These are phyloP conservation scores for Stichopus chloronotus DNA, from an alignment of 35 echinoderm and acorn worm species.

Conservation along the genomic window DNA sequence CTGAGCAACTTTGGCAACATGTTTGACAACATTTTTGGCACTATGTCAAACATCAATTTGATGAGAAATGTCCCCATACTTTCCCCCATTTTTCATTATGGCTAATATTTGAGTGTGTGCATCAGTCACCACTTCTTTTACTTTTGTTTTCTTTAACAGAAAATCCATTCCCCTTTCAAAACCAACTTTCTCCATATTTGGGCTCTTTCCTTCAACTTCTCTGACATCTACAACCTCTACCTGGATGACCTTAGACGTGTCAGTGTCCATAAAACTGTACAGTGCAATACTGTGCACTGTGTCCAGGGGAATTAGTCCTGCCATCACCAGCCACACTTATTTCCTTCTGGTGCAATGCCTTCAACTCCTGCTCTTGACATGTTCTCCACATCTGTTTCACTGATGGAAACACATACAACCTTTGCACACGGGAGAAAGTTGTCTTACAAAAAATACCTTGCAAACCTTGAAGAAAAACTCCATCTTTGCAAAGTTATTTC, in stretches of 20 bases:
- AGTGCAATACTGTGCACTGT: conserved; percentile 56
- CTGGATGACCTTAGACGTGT: conserved; percentile 47
- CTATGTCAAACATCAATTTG: conserved; percentile 70
- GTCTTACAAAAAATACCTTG: no score
- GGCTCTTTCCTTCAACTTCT: conserved; percentile 40
- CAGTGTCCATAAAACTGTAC: conserved; percentile 22
- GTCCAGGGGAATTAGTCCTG: conserved; percentile 51
- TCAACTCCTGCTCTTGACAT: no score
- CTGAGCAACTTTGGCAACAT: conserved; percentile 34
- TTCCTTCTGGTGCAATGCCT: not conserved
- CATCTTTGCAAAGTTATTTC: not conserved
- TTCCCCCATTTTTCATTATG: conserved; percentile 28
- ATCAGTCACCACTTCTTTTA: no score
- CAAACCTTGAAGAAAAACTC: no score
- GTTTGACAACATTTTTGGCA: conserved; percentile 44
- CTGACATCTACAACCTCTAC: no score
- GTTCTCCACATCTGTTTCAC: no score
- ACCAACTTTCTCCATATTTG: conserved; percentile 65
- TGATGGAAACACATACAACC: no score
- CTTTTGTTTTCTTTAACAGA: no score
- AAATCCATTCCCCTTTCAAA: no score
- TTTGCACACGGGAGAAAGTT: no score
- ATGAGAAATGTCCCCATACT: conserved; percentile 45
- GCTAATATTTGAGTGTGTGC: no score
- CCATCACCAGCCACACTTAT: no score